Percentiles rank a stretch among this genome's conserved stretches.
phyloP scores from a whole-genome alignment of 2,888 invertebrate genomes.

The Tortricodes alternella region DNA sequence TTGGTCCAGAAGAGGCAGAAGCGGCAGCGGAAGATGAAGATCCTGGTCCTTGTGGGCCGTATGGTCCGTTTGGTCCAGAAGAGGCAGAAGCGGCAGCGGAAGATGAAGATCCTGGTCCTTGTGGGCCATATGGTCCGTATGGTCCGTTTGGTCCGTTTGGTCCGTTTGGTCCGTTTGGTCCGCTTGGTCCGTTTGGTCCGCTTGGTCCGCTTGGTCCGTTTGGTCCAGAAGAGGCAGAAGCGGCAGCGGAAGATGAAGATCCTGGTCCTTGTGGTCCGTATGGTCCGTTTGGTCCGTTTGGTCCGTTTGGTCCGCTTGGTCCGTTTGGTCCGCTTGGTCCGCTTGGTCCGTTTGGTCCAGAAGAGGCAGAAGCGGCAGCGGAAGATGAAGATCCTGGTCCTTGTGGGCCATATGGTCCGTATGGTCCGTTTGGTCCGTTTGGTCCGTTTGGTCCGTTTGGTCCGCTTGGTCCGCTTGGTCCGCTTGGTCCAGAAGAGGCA shows the following conservation, averaged over 20 bases:
- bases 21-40: not conserved
- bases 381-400: slow-evolving; percentile 20
- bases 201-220: not conserved
- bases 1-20: not conserved
- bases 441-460: slow-evolving; percentile 7
- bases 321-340: slow-evolving; percentile 10
- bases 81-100: slow-evolving; percentile 18
- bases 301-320: not conserved
- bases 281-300: not conserved
- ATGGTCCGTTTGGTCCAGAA: slow-evolving; percentile 3
- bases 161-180: not conserved
- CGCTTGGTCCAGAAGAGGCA: slow-evolving; percentile 1
- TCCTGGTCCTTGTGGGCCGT: slow-evolving; percentile 3
- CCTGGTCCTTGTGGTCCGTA: slow-evolving; percentile 3
- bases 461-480: slow-evolving; percentile 2
- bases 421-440: slow-evolving; percentile 8
- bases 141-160: not conserved
- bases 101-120: slow-evolving; percentile 13
- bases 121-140: not conserved
- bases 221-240: not conserved
- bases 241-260: too few species aligned
- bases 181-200: not conserved
- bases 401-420: slow-evolving; percentile 21
- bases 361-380: slow-evolving; percentile 16
- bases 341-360: not conserved